Evolutionary conservation across 2,113 vertebrate species (phyloP), one percentile per base, ranked within the genome.

Genomic region (Semicossyphus pulcher): DNA sequence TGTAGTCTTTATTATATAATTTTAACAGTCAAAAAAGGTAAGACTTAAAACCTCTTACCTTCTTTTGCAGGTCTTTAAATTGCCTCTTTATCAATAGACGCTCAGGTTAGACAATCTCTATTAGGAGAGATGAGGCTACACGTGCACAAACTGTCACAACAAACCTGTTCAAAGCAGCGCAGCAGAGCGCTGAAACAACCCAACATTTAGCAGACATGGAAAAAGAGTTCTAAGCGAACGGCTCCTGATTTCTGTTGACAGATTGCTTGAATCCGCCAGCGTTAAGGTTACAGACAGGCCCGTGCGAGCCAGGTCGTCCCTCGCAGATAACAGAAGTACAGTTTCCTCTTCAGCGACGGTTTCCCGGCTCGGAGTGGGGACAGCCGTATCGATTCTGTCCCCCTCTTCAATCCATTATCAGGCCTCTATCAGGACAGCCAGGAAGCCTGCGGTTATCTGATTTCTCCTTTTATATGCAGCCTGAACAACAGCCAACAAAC

Each of bases 391-490:
- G 88, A 91, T 90, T 77, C 60, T 62, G 67, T 74, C 65, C 80
- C 67, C 54, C 37, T 70, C 51, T 78, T 78, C 47, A 64, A 83
- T 71, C 88, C 88, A 90, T 89, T 90, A 88, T 66, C 81, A 70
- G 15, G 69, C 58, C 53, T 67, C 44, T 66, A 7, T 72, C 73
- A 47, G 78, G 44, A 63, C 73, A 76, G 87, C 53, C 67, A 68
- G 78, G 77, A 88, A 85, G 77, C 70, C 70, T 78, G 84, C 20
- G 84, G 86, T 88, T 85, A 86, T 89, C 62, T 39, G 56, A 73
- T 83, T 86, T 68, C 51, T 39, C 71, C 36, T 83, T 80, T 81
- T 63, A 74, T 77, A 57, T 72, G 68, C 53, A 70, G 41, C 44
- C 31, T 71, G 78, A 34, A 72, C 59, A 80, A 63, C 51, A 76